phyloP scores from a whole-genome alignment of 2,888 invertebrate species.

The Mystacides longicornis region DNA sequence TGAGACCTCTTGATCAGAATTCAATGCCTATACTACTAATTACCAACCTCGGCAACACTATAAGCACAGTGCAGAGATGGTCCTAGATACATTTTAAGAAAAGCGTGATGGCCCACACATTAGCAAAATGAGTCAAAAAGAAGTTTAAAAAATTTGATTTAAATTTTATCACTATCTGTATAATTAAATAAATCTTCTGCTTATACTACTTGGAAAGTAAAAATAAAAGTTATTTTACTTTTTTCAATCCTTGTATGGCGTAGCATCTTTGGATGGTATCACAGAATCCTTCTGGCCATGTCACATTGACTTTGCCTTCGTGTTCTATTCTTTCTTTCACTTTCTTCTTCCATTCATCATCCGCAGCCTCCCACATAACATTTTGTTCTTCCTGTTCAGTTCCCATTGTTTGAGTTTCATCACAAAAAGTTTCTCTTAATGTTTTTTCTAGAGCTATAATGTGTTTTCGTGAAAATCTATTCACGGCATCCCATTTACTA shows the following conservation, averaged over 20 bases:
- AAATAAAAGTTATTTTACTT: neutral
- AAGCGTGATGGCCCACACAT: too few relatives aligned
- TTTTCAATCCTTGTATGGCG: neutral
- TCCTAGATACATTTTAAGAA: too few relatives aligned
- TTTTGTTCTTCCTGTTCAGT: neutral
- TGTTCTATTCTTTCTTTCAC: slow-evolving; percentile 9
- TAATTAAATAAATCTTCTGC: too few relatives aligned
- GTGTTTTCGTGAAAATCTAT: slow-evolving; percentile 15
- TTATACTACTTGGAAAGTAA: neutral
- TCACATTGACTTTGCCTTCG: slow-evolving; percentile 7
- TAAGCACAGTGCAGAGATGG: too few relatives aligned
- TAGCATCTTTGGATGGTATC: neutral
- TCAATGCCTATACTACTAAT: too few relatives aligned
- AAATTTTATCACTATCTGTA: too few relatives aligned
- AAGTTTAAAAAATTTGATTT: too few relatives aligned
- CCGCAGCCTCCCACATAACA: neutral
- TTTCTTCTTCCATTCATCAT: slow-evolving; percentile 4
- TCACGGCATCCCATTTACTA: slow-evolving; percentile 12
- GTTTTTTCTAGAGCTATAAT: slow-evolving; percentile 9
- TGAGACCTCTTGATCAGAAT: too few relatives aligned
- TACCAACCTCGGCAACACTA: too few relatives aligned
- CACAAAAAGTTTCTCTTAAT: neutral
- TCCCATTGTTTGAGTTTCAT: too few relatives aligned
- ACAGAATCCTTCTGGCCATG: slow-evolving; percentile 11
- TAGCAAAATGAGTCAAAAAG: too few relatives aligned